These are phyloP conservation scores for Carterocephalus palaemon DNA, from an alignment of 2,888 invertebrate genomes.

Conservation along the genomic window DNA sequence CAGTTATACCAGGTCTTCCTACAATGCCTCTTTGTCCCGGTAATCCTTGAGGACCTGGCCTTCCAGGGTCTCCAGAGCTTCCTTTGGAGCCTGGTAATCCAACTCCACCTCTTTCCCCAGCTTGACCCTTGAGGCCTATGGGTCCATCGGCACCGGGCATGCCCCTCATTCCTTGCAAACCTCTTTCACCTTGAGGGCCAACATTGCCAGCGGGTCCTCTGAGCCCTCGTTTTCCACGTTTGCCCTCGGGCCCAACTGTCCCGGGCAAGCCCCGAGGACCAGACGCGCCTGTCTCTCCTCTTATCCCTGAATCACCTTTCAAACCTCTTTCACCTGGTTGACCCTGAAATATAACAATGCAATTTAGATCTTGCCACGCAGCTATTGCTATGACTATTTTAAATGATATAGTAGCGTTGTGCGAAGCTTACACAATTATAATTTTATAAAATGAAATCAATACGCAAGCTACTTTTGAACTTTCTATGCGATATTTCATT, in stretches of 20 bases:
- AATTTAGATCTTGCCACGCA: no score
- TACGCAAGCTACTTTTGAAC: no score
- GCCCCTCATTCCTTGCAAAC: constrained; percentile 81
- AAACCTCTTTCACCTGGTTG: constrained; percentile 87
- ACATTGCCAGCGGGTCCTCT: constrained; percentile 85
- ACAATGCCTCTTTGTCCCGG: constrained; percentile 81
- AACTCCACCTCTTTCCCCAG: constrained; percentile 83
- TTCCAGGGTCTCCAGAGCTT: constrained; percentile 79
- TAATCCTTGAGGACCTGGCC: constrained; percentile 83
- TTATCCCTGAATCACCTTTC: constrained; percentile 87
- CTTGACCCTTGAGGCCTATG: constrained; percentile 85
- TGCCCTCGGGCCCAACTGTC: constrained; percentile 86
- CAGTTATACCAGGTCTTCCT: constrained; percentile 84
- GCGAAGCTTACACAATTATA: no score
- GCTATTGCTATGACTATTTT: no score
- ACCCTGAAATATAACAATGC: constrained; percentile 81
- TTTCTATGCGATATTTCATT: no score
- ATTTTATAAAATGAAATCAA: no score
- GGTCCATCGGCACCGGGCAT: constrained; percentile 88
- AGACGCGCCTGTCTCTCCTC: constrained; percentile 85
- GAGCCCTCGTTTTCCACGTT: constrained; percentile 88
- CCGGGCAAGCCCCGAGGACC: constrained; percentile 89
- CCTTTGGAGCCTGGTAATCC: constrained; percentile 79
- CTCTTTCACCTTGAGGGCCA: constrained; percentile 87
- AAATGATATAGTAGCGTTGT: no score